Evolutionary conservation across 92 coral and sea anemone genomes (phyloP), one percentile per base, ranked within the genome.

Genomic region (Zoanthus sociatus): DNA sequence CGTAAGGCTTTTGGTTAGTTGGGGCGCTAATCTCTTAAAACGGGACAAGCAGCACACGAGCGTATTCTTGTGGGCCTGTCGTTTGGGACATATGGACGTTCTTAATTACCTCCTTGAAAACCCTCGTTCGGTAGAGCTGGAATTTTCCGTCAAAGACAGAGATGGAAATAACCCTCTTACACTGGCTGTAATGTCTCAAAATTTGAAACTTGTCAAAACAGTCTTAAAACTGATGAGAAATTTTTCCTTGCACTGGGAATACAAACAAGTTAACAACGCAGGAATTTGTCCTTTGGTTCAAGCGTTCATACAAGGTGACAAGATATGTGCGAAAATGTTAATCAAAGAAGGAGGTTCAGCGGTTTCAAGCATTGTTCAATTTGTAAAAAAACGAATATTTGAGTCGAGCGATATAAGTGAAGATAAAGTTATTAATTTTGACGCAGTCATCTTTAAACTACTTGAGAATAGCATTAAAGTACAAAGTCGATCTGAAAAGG

Each of bases 281-380:
- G 98, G 98, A 18, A 95, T 95, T 87, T 94, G 82, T 12, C 96
- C 98, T 1, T 55, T 94, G 89, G 88, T 93, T 20, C 94, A 86
- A 44, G 96, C 98, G 82, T 91, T 93, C 71, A 31, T 89, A 48
- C 92, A 90, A 73, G 93, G 93, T 30, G 92, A 95, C 76, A 91
- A 89, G 81, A 63, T 79, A 44, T 91, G 98, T 71, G 94, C 96
- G 9, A 93, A 77, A 20, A 58, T 89, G 74, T 88, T 95, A 60
- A 69, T 95, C 51, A 88, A 90, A 47, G 89, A 91, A 91, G 92
- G 89, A 4, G 88, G 81, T 55, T 79, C 93, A 71, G 89, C 90
- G 32, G 47, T 93, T 68, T 89, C 93, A 55, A 89, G 92, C 90
- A 87, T 91, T 44, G 66, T 95, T 48, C 87, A 89, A 83, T 93